Evolutionary conservation across 2,888 invertebrate genomes (phyloP).

Genomic region (Hirudinaria manillensis): DNA sequence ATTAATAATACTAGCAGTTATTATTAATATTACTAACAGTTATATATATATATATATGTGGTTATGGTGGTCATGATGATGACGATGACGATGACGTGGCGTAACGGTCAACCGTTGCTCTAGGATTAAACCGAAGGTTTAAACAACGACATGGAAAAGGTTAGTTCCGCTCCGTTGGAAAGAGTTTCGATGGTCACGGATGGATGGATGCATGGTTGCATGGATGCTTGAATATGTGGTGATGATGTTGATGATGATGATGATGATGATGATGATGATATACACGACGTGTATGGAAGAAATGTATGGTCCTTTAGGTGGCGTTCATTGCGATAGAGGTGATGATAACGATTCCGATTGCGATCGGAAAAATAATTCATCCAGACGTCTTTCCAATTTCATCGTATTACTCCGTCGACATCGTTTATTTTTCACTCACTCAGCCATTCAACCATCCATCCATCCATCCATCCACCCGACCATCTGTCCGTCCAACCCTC

Average conservation of each 20-base stretch:
- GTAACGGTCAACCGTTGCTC: too few species aligned
- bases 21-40: too few species aligned
- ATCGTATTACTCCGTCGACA: background rate
- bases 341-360: constrained; percentile 27
- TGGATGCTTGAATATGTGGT: too few species aligned
- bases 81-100: too few species aligned
- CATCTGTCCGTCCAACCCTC: background rate
- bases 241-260: background rate
- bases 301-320: constrained; percentile 13
- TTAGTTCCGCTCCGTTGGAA: too few species aligned
- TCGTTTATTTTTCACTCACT: background rate
- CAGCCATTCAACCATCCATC: background rate
- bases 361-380: background rate
- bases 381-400: background rate
- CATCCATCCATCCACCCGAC: background rate
- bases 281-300: background rate
- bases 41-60: too few species aligned
- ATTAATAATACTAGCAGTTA: too few species aligned
- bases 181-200: too few species aligned
- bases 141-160: too few species aligned
- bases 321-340: constrained; percentile 20
- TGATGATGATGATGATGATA: constrained; percentile 27
- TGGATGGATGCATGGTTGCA: too few species aligned
- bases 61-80: too few species aligned
- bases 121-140: too few species aligned